phyloP scores from a whole-genome alignment of 2,113 vertebrate genomes.

The Numida meleagris region DNA sequence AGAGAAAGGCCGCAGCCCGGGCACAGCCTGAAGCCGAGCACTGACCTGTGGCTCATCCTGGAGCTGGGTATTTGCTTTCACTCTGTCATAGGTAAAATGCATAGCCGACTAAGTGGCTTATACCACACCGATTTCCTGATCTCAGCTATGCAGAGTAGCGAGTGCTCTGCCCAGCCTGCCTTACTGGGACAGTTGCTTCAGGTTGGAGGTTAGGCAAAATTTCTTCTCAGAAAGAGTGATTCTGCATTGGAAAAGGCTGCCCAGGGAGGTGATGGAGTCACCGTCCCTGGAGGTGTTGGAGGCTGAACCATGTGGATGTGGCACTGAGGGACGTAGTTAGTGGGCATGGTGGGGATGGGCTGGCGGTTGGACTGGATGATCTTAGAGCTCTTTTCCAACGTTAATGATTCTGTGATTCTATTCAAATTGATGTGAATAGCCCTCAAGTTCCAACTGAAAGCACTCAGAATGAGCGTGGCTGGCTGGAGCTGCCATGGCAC shows the following conservation, averaged over 20 bases:
- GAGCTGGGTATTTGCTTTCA: accelerated
- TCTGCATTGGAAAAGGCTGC: too few relatives aligned
- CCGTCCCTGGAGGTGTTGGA: too few relatives aligned
- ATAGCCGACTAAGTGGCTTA: not conserved
- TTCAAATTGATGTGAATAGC: not conserved
- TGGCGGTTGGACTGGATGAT: too few relatives aligned
- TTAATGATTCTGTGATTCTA: too few relatives aligned
- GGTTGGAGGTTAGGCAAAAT: too few relatives aligned
- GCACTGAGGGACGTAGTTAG: too few relatives aligned
- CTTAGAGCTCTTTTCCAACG: too few relatives aligned
- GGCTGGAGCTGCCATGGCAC: not conserved
- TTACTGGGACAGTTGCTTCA: not conserved
- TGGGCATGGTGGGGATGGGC: too few relatives aligned
- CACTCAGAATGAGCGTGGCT: accelerated
- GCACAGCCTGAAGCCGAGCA: accelerated
- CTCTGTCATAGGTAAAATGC: not conserved
- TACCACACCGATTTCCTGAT: accelerated
- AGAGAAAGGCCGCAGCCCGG: not conserved
- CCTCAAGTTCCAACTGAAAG: not conserved
- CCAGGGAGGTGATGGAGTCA: too few relatives aligned
- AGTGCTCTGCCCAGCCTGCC: not conserved
- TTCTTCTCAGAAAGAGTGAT: too few relatives aligned
- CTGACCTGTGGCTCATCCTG: not conserved
- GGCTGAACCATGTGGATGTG: too few relatives aligned
- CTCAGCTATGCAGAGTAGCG: not conserved